phyloP scores from a whole-genome alignment of 2,113 vertebrate species.

The Taurulus bubalis region DNA sequence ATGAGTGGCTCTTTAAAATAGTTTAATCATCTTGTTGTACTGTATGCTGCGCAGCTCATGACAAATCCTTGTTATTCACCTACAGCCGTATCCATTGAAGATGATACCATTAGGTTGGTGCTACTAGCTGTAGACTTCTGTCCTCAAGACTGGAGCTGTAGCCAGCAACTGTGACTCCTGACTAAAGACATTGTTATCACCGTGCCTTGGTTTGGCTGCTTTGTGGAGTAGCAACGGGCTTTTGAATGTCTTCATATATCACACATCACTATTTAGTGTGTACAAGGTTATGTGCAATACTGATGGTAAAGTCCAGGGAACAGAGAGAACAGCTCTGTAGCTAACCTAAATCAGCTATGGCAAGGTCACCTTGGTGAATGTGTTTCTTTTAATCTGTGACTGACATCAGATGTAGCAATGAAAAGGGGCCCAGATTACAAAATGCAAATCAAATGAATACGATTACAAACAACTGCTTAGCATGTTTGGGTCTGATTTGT shows the following conservation, averaged over 20 bases:
- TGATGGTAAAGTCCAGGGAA: neutral
- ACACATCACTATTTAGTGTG: slow-evolving; percentile 10
- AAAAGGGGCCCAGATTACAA: neutral
- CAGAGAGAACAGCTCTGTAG: neutral
- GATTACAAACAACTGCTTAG: slow-evolving; percentile 12
- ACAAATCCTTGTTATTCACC: slow-evolving; percentile 46
- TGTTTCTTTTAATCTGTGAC: slow-evolving; percentile 12
- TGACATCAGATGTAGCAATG: slow-evolving; percentile 21
- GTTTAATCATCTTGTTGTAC: slow-evolving; percentile 43
- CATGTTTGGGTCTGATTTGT: slow-evolving; percentile 37
- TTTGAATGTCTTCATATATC: neutral
- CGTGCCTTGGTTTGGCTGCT: neutral
- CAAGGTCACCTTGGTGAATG: neutral
- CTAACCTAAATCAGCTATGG: neutral
- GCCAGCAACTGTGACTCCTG: slow-evolving; percentile 48
- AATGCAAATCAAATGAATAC: neutral
- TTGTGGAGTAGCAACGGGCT: slow-evolving; percentile 1
- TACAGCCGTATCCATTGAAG: slow-evolving; percentile 28
- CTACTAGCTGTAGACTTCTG: slow-evolving; percentile 36
- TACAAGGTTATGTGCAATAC: neutral
- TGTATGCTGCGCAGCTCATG: slow-evolving; percentile 26
- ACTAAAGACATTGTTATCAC: slow-evolving; percentile 47
- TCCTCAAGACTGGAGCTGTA: slow-evolving; percentile 32
- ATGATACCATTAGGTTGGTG: slow-evolving; percentile 55
- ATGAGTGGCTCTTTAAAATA: slow-evolving; percentile 35